Evolutionary conservation across 2,888 invertebrate species (phyloP).

Genomic region (Amphipyra berbera): DNA sequence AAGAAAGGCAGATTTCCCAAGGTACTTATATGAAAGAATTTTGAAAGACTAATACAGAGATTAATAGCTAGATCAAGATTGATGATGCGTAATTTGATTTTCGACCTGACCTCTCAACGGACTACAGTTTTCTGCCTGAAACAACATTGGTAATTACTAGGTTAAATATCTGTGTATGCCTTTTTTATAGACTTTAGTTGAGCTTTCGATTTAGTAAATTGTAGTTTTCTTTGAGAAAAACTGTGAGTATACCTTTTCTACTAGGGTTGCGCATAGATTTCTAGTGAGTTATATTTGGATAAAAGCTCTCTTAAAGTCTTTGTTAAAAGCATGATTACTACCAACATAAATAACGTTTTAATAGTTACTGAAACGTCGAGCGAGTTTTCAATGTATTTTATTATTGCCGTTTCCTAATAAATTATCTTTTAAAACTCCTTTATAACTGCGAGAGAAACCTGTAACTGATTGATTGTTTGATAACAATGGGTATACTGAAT

Average conservation of each 20-base stretch:
- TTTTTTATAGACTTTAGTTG: slow-evolving; percentile 10
- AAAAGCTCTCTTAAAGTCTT: too few species aligned
- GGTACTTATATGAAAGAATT: slow-evolving; percentile 26
- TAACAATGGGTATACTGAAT: too few species aligned
- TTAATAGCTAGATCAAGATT: slow-evolving; percentile 49
- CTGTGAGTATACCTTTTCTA: background rate
- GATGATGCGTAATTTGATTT: slow-evolving; percentile 36
- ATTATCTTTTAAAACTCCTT: too few species aligned
- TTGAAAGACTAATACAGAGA: slow-evolving; percentile 37
- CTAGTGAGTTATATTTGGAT: background rate
- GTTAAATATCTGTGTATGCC: slow-evolving; percentile 8
- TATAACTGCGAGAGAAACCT: too few species aligned
- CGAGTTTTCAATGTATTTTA: too few species aligned
- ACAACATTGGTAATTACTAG: slow-evolving; percentile 29
- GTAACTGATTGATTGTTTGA: too few species aligned
- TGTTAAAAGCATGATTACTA: too few species aligned
- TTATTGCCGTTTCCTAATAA: too few species aligned
- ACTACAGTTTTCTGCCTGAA: slow-evolving; percentile 35
- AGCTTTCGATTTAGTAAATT: slow-evolving; percentile 16
- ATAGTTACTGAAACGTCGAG: too few species aligned
- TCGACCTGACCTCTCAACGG: slow-evolving; percentile 41
- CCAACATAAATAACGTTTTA: too few species aligned
- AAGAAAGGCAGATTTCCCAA: slow-evolving; percentile 40
- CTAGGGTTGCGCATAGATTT: background rate
- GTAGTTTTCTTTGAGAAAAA: slow-evolving; percentile 8